Conservation (phyloP, 2,888 invertebrate species). For the Agrenia bidenticulata region DNA sequence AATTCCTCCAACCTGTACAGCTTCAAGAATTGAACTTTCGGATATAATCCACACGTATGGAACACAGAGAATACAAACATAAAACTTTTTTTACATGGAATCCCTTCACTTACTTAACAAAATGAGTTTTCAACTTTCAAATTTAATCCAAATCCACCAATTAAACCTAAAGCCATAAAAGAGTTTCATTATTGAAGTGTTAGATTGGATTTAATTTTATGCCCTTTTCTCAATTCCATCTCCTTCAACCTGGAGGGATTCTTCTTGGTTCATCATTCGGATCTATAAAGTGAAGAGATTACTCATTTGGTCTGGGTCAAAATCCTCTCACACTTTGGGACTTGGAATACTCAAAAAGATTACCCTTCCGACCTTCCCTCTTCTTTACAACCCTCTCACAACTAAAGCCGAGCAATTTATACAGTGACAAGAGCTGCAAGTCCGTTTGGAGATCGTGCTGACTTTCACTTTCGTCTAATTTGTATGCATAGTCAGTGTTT, state of each 20-base stretch:
- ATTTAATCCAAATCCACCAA: no score
- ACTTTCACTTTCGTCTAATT: slow-evolving; percentile 17
- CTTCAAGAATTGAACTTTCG: no score
- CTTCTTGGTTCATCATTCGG: neutral
- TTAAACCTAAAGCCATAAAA: neutral
- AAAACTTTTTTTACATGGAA: neutral
- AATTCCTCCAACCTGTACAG: no score
- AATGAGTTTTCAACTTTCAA: slow-evolving; percentile 37
- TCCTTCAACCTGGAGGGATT: no score
- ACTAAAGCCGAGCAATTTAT: no score
- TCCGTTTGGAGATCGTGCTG: slow-evolving; percentile 4
- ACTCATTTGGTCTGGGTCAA: slow-evolving; percentile 4
- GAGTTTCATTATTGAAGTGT: slow-evolving; percentile 8
- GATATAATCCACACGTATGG: no score
- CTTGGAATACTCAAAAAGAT: neutral
- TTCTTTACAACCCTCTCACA: neutral
- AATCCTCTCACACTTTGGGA: slow-evolving; percentile 3
- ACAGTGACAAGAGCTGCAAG: no score
- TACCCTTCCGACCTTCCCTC: neutral
- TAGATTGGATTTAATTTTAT: slow-evolving; percentile 1
- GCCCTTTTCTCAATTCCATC: no score
- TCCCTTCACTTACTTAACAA: slow-evolving; percentile 25
- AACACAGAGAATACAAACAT: neutral
- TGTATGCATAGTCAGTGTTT: slow-evolving; percentile 13
- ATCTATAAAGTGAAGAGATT: slow-evolving; percentile 1